phyloP scores from a whole-genome alignment of 1,140 invertebrate species.

The Zaprionus gabonicus region DNA sequence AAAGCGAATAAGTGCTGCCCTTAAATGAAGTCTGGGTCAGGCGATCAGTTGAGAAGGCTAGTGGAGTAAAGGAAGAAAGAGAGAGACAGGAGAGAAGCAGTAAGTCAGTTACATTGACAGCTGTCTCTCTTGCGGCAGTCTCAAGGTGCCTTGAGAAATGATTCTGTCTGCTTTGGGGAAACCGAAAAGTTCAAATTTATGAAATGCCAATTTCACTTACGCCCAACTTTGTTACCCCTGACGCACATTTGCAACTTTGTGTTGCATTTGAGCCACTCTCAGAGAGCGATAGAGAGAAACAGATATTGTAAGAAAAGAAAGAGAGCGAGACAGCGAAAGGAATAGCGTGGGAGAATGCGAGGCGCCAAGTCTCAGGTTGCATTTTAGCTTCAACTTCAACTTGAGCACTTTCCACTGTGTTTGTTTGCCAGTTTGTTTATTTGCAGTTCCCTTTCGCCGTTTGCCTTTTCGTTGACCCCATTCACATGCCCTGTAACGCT shows the following conservation, averaged over 20 bases:
- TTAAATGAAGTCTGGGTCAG: slow-evolving; percentile 8
- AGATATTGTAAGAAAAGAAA: background rate
- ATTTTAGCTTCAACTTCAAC: slow-evolving; percentile 73
- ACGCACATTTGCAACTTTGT: slow-evolving; percentile 84
- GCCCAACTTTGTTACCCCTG: slow-evolving; percentile 83
- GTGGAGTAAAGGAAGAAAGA: background rate
- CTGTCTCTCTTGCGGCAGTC: slow-evolving; percentile 26
- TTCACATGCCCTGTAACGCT: background rate
- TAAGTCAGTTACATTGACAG: slow-evolving; percentile 47
- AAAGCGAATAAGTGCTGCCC: background rate
- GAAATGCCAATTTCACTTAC: slow-evolving; percentile 84
- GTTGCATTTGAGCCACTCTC: slow-evolving; percentile 55
- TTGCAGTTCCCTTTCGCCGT: slow-evolving; percentile 27
- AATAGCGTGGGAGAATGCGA: background rate
- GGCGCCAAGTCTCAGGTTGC: slow-evolving; percentile 74
- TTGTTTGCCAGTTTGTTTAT: slow-evolving; percentile 75
- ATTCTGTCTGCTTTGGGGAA: slow-evolving; percentile 5
- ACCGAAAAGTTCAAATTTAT: slow-evolving; percentile 73
- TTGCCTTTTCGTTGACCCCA: background rate
- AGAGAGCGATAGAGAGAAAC: background rate
- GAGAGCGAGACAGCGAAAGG: background rate
- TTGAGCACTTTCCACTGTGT: slow-evolving; percentile 70
- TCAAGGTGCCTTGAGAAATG: background rate
- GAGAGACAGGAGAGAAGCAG: background rate
- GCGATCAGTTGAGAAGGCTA: slow-evolving; percentile 7